Percentiles rank a stretch among this genome's conserved stretches.
These are phyloP conservation scores for Phainopepla nitens DNA, from an alignment of 2,113 vertebrate genomes.

Conservation along the genomic window DNA sequence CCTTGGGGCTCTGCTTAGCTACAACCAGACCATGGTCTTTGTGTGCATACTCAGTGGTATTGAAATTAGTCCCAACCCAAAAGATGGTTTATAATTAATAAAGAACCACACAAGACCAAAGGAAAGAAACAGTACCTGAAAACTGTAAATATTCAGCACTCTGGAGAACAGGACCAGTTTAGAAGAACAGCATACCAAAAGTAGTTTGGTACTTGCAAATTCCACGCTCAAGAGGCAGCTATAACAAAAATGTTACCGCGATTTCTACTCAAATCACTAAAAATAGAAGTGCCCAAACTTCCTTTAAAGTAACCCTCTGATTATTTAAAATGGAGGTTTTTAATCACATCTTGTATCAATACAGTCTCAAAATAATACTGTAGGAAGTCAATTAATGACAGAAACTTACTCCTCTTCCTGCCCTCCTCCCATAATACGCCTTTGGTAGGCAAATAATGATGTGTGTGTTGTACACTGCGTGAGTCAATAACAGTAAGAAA, in stretches of 20 bases:
- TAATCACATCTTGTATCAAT: background rate
- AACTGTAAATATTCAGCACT: background rate
- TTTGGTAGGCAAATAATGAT: background rate
- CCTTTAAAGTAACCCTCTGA: background rate
- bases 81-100: background rate
- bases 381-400: background rate
- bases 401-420: background rate
- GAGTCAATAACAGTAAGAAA: background rate
- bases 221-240: background rate
- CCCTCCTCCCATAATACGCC: background rate
- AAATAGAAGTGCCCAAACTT: background rate
- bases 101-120: background rate
- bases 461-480: background rate
- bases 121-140: background rate
- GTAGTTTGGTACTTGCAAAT: background rate
- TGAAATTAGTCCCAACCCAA: background rate
- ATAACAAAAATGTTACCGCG: background rate
- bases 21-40: background rate
- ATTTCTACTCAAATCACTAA: background rate
- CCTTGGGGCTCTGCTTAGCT: background rate
- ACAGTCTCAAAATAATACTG: background rate
- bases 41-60: rapidly evolving
- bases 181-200: background rate
- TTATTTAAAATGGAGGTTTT: background rate
- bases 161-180: background rate